Evolutionary conservation across 2,888 invertebrate genomes (phyloP), one percentile per base, ranked within the genome.

Genomic region (Limenitis camilla): DNA sequence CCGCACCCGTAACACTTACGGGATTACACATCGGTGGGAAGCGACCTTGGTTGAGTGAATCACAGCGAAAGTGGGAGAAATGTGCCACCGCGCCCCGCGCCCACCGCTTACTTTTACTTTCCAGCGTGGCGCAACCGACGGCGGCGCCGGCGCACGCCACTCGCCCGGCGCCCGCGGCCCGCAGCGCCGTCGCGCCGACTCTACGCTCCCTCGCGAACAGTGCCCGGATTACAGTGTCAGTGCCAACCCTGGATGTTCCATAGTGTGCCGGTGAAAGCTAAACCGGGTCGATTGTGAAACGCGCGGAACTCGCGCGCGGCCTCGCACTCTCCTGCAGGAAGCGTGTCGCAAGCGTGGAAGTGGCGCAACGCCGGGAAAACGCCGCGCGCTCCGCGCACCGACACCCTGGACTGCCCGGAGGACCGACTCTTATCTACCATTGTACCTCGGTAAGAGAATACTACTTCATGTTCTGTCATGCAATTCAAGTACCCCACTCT

Each of bases 31-130:
- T 48, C 40, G 52, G 71, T 78, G 76, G 81, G 83, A 78, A 77
- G 76, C 80, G 84, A 83, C 85, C 86, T 85, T 85, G 84, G 74
- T 72, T 74, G 61, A 60, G 54, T 67, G 85, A 85, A 82, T 85
- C 84, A 85, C 82, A 63, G 85, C 81, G 87, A 86, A 86, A 88
- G 86, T 88, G 86, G 88, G 85, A 87, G 86, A 87, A 86, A 87
- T 83, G 86, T 76, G 72, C 68, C 61, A 62, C 65, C 82, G 77
- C 81, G 78, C 79, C 79, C 80, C 78, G 81, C 81, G 76, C 81
- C 79, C 79, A 75, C 78, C 78, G 78, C 78, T 84, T 78, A 87
- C 85, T 85, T 87, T 87, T 86, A 87, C 86, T 88, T 86, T 86
- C 85, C 74, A 80, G 76, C 78, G 81, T 85, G 86, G 81, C 86